Percentiles rank a stretch among this genome's conserved stretches.
phyloP scores from a whole-genome alignment of 2,888 invertebrate species.

The Eulithis prunata region DNA sequence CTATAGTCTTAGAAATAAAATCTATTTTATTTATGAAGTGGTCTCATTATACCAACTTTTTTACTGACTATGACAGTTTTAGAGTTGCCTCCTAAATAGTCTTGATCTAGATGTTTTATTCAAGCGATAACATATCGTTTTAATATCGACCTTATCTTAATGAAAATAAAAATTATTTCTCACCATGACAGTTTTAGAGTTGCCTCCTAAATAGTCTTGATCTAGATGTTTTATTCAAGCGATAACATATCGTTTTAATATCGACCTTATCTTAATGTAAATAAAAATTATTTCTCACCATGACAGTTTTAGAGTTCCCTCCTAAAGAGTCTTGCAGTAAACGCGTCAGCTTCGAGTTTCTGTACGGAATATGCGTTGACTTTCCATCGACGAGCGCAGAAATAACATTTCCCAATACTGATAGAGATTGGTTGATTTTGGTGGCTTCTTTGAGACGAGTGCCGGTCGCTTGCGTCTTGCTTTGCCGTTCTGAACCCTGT shows the following conservation, averaged over 20 bases:
- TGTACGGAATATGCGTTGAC: conserved; percentile 98
- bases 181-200: conserved; percentile 89
- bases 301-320: conserved; percentile 95
- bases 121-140: too few relatives aligned
- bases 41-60: too few relatives aligned
- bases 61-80: too few relatives aligned
- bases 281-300: conserved; percentile 67
- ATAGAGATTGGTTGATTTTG: conserved; percentile 98
- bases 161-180: conserved; percentile 36
- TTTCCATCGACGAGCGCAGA: conserved; percentile 99
- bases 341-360: conserved; percentile 98
- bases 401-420: conserved; percentile 98
- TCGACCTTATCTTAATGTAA: not conserved
- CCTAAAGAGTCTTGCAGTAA: conserved; percentile 98
- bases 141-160: not conserved
- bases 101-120: too few relatives aligned
- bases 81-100: too few relatives aligned
- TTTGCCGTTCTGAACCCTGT: conserved; percentile 98
- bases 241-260: too few relatives aligned
- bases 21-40: too few relatives aligned
- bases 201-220: too few relatives aligned
- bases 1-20: too few relatives aligned
- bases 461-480: conserved; percentile 97
- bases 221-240: too few relatives aligned
- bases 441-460: conserved; percentile 97